Conservation (phyloP, 1,140 invertebrate species). For the Ladona fulva region DNA sequence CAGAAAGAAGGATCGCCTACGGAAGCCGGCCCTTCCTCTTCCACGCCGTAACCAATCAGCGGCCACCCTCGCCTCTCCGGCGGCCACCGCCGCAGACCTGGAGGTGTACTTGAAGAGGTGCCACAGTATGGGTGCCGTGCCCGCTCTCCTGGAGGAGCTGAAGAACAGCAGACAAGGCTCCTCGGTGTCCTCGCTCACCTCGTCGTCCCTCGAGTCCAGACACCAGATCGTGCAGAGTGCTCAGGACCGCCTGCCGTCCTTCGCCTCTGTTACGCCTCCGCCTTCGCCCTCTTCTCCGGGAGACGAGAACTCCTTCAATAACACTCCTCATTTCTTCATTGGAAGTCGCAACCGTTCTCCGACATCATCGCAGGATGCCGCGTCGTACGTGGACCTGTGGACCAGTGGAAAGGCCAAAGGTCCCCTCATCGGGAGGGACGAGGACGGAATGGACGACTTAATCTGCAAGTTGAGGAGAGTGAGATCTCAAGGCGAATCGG, state of each 20-base stretch:
- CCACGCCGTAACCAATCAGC: slow-evolving; percentile 24
- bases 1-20: slow-evolving; percentile 24
- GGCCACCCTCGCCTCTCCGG: not conserved
- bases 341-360: not conserved
- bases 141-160: slow-evolving; percentile 29
- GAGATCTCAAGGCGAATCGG: not conserved
- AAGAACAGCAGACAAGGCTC: not conserved
- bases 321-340: not conserved
- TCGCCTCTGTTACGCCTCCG: not conserved
- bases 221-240: not conserved
- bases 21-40: slow-evolving; percentile 22
- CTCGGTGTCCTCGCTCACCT: slow-evolving; percentile 31
- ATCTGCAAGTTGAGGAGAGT: not conserved
- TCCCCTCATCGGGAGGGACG: not conserved
- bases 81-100: slow-evolving; percentile 27
- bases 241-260: not conserved
- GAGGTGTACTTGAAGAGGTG: slow-evolving; percentile 36
- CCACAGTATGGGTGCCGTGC: slow-evolving; percentile 35
- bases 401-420: not conserved
- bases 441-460: not conserved
- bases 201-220: not conserved
- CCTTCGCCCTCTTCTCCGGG: not conserved
- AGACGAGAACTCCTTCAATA: not conserved
- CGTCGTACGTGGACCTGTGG: not conserved
- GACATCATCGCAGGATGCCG: not conserved